Percentiles rank a stretch among this genome's conserved stretches.
phyloP scores from a whole-genome alignment of 2,113 vertebrate species.

The Hydropotes inermis region DNA sequence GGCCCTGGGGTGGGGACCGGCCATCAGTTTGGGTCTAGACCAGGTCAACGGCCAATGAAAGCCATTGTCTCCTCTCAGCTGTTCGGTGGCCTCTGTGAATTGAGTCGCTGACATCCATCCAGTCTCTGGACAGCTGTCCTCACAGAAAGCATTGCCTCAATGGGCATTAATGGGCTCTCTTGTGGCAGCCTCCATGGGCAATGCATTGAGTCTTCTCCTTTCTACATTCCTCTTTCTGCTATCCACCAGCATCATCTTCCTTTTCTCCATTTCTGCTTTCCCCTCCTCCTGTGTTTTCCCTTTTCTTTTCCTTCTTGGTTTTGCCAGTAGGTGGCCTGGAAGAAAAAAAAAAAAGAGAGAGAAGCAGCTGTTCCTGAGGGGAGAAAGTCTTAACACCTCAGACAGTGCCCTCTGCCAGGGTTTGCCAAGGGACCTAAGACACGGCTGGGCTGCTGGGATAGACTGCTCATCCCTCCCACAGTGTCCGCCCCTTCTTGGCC shows the following conservation, averaged over 20 bases:
- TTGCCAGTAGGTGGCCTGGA: constrained; percentile 41
- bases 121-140: constrained; percentile 41
- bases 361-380: not conserved
- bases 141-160: not conserved
- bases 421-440: not conserved
- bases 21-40: constrained; percentile 10
- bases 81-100: constrained; percentile 38
- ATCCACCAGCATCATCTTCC: not conserved
- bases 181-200: not conserved
- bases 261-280: not conserved
- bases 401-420: not conserved
- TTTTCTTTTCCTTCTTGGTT: not conserved
- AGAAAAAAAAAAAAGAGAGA: not conserved
- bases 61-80: constrained; percentile 1
- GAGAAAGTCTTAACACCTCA: not conserved
- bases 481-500: not conserved
- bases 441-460: not conserved
- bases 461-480: not conserved
- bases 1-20: too few species aligned
- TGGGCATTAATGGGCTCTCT: not conserved
- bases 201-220: not conserved
- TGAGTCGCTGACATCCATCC: constrained; percentile 7
- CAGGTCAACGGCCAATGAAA: constrained; percentile 35
- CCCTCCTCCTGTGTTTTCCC: not conserved
- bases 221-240: not conserved